Conservation (phyloP, 2,797 vertebrate species). For the Acanthurus leucopareius region DNA sequence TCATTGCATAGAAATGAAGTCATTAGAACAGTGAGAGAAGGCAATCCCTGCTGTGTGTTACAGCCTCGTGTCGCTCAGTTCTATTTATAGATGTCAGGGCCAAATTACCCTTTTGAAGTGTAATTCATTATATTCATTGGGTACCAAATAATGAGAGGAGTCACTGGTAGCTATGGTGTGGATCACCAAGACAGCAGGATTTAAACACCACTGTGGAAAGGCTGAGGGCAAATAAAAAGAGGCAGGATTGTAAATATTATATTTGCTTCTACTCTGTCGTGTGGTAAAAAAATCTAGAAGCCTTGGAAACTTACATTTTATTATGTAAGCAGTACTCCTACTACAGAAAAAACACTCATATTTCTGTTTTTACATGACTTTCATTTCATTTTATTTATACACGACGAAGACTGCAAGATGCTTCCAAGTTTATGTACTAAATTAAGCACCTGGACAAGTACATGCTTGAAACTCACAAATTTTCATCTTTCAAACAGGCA, state of each 20-base stretch:
- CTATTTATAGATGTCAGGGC: conserved; percentile 70
- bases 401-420: too few relatives aligned
- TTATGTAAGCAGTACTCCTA: background rate
- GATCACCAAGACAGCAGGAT: conserved; percentile 34
- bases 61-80: conserved; percentile 32
- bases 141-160: conserved; percentile 53
- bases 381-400: too few relatives aligned
- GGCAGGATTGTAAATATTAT: background rate
- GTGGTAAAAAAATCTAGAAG: background rate
- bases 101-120: conserved; percentile 69
- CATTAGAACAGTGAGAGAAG: conserved; percentile 62
- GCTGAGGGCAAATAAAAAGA: conserved; percentile 21
- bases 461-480: too few relatives aligned
- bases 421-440: too few relatives aligned
- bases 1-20: conserved; percentile 70
- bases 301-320: conserved; percentile 4
- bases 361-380: too few relatives aligned
- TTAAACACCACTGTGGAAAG: conserved; percentile 4
- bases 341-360: too few relatives aligned
- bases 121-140: conserved; percentile 48
- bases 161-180: conserved; percentile 29
- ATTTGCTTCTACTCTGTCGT: conserved; percentile 5
- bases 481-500: too few relatives aligned
- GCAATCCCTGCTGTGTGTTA: conserved; percentile 48
- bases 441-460: too few relatives aligned